phyloP scores from a whole-genome alignment of 2,888 invertebrate species.

The Epirrhoe alternata region DNA sequence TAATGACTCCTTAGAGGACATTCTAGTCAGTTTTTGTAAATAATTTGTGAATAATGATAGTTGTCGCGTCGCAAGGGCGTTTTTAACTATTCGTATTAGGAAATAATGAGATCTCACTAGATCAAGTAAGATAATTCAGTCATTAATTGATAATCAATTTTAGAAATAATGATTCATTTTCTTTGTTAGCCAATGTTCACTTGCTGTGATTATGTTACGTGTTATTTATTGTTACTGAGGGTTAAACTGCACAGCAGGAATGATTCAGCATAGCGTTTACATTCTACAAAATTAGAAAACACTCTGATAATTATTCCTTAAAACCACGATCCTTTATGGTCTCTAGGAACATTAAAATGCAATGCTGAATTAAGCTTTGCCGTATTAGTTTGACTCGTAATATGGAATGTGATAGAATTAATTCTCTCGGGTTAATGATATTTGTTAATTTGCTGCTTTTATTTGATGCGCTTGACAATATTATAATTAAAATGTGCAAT shows the following conservation, averaged over 20 bases:
- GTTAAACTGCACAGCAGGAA: conserved; percentile 43
- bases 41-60: conserved; percentile 83
- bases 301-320: not conserved
- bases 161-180: conserved; percentile 74
- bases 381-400: conserved; percentile 31
- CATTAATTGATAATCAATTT: conserved; percentile 82
- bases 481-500: conserved; percentile 58
- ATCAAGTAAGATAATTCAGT: conserved; percentile 82
- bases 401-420: conserved; percentile 79
- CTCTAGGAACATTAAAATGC: not conserved
- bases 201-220: conserved; percentile 84
- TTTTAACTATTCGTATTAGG: conserved; percentile 76
- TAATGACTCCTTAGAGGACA: conserved; percentile 74
- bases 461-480: conserved; percentile 63
- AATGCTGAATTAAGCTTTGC: conserved; percentile 8
- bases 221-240: conserved; percentile 81
- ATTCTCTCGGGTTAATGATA: conserved; percentile 67
- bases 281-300: not conserved
- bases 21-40: conserved; percentile 83
- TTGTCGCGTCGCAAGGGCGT: conserved; percentile 76
- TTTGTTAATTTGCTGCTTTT: conserved; percentile 72
- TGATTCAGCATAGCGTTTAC: not conserved
- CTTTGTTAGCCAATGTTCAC: conserved; percentile 85
- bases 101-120: conserved; percentile 83
- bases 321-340: not conserved